These are phyloP conservation scores for Cantharis flavilabris DNA, from an alignment of 2,888 invertebrate species.

Conservation along the genomic window DNA sequence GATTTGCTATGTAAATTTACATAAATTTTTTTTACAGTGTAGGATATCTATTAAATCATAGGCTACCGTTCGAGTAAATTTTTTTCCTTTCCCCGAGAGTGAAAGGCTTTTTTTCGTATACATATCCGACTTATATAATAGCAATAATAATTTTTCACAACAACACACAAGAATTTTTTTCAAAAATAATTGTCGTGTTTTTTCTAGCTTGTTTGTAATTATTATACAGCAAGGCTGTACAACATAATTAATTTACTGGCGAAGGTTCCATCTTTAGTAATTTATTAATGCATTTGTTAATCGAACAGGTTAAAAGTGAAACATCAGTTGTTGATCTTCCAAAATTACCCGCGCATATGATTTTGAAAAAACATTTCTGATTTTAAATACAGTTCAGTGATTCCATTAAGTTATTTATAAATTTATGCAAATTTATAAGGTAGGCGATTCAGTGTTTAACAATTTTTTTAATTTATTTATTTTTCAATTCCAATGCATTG, in stretches of 20 bases:
- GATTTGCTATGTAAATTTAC: too few relatives aligned
- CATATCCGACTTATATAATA: too few relatives aligned
- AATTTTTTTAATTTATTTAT: background rate
- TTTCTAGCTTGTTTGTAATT: background rate
- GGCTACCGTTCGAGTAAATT: too few relatives aligned
- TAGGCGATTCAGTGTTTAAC: background rate
- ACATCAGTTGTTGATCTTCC: background rate
- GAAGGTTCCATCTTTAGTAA: background rate
- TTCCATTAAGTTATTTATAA: background rate
- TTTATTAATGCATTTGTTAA: background rate
- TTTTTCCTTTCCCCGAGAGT: too few relatives aligned
- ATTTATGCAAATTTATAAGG: background rate
- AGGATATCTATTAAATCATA: too few relatives aligned
- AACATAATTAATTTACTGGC: background rate
- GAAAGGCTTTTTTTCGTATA: too few relatives aligned
- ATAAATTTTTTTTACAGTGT: too few relatives aligned
- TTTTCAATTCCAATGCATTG: background rate
- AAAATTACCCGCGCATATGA: background rate
- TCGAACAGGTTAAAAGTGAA: background rate
- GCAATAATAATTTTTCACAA: too few relatives aligned
- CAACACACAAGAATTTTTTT: background rate
- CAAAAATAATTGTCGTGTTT: background rate
- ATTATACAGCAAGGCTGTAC: background rate
- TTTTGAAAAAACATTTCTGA: too few relatives aligned
- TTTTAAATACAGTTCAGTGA: background rate